These are phyloP conservation scores for Dicycla oo DNA, from an alignment of 2,888 invertebrate species.

Conservation along the genomic window DNA sequence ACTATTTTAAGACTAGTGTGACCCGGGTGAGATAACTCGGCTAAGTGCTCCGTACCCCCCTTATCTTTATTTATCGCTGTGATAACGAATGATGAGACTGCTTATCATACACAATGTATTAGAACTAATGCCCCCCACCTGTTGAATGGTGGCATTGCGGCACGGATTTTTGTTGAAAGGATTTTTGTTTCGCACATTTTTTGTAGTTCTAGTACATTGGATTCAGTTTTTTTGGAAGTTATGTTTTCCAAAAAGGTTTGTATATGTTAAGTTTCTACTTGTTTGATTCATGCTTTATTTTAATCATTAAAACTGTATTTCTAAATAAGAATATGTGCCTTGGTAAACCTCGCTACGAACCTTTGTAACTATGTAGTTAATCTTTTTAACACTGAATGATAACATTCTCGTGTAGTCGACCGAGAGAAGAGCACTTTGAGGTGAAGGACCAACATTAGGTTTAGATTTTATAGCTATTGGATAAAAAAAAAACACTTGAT, in stretches of 20 bases:
- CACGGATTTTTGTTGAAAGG: constrained; percentile 6
- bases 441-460: neutral
- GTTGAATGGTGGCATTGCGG: constrained; percentile 47
- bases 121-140: constrained; percentile 65
- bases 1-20: constrained; percentile 79
- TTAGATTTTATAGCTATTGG: neutral
- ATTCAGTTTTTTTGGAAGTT: too few relatives aligned
- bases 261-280: too few relatives aligned
- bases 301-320: too few relatives aligned
- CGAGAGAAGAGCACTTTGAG: neutral
- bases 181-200: constrained; percentile 13
- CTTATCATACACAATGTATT: constrained; percentile 74
- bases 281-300: too few relatives aligned
- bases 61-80: constrained; percentile 79
- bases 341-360: too few relatives aligned
- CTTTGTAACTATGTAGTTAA: too few relatives aligned
- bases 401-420: too few relatives aligned
- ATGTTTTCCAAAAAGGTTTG: too few relatives aligned
- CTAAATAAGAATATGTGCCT: too few relatives aligned
- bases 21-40: constrained; percentile 79
- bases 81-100: constrained; percentile 78
- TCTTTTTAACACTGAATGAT: too few relatives aligned
- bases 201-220: neutral
- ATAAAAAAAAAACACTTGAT: neutral
- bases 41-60: constrained; percentile 78